phyloP scores from a whole-genome alignment of 2,113 vertebrate species.

The Sprattus sprattus region DNA sequence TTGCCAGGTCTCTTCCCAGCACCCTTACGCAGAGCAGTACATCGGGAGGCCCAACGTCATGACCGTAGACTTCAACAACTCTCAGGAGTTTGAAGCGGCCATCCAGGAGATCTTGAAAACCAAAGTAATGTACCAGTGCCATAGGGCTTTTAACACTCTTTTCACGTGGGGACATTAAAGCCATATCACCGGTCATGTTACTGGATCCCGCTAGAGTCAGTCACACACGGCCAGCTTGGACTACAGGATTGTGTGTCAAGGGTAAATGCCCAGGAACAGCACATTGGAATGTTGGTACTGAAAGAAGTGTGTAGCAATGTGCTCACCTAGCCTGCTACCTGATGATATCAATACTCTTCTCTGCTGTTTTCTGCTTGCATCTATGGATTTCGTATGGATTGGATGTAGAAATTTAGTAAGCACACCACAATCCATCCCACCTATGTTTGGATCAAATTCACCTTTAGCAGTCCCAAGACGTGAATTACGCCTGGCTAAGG shows the following conservation, averaged over 20 bases:
- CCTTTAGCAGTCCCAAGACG: background rate
- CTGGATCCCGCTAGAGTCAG: background rate
- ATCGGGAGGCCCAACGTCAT: conserved; percentile 91
- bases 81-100: conserved; percentile 83
- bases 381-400: background rate
- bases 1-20: conserved; percentile 89
- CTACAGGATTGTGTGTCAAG: too few relatives aligned
- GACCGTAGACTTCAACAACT: conserved; percentile 93
- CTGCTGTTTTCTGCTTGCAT: background rate
- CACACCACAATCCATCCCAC: background rate
- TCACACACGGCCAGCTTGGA: too few relatives aligned
- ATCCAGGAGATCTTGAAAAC: conserved; percentile 85
- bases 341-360: background rate
- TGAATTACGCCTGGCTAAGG: background rate
- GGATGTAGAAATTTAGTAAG: background rate
- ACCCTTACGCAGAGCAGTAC: conserved; percentile 90
- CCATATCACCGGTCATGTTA: background rate
- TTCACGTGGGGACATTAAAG: too few relatives aligned
- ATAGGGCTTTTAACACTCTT: too few relatives aligned
- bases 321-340: background rate
- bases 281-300: background rate
- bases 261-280: too few relatives aligned
- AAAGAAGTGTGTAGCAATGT: background rate
- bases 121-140: conserved; percentile 69
- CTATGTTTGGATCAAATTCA: background rate